Evolutionary conservation across 2,888 invertebrate species (phyloP).

Genomic region (Reticulitermes lucifugus): DNA sequence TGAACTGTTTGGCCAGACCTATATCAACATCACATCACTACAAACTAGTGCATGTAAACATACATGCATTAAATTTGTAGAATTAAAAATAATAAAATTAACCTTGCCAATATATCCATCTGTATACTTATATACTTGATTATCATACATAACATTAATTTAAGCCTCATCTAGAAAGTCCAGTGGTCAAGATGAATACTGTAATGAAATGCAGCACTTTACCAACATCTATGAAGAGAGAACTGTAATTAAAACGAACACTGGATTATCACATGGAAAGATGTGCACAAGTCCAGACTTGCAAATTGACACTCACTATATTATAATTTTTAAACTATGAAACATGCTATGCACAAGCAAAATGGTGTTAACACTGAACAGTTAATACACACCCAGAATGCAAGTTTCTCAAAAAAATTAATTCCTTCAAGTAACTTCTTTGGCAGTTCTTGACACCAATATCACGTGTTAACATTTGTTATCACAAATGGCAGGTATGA

Average conservation of each 20-base stretch:
- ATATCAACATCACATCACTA: background rate
- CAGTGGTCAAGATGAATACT: background rate
- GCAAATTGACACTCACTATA: constrained; percentile 1
- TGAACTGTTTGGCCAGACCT: background rate
- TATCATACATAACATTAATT: background rate
- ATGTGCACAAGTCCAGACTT: background rate
- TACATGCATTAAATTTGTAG: background rate
- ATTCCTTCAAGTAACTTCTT: constrained; percentile 34
- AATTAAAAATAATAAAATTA: background rate
- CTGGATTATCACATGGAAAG: background rate
- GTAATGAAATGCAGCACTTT: background rate
- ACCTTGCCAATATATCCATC: background rate
- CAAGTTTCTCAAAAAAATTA: constrained; percentile 23
- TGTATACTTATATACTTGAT: background rate
- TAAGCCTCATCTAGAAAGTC: background rate
- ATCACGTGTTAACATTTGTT: background rate
- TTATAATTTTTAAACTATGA: background rate
- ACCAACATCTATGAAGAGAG: background rate
- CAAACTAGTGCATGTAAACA: too few species aligned
- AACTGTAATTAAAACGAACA: background rate
- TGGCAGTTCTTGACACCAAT: constrained; percentile 14
- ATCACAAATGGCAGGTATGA: background rate
- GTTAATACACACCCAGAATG: background rate
- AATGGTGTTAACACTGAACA: background rate
- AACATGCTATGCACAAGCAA: constrained; percentile 1